Evolutionary conservation across 2,797 vertebrate genomes (phyloP), one percentile per base, ranked within the genome.

Genomic region (Muscicapa striata): DNA sequence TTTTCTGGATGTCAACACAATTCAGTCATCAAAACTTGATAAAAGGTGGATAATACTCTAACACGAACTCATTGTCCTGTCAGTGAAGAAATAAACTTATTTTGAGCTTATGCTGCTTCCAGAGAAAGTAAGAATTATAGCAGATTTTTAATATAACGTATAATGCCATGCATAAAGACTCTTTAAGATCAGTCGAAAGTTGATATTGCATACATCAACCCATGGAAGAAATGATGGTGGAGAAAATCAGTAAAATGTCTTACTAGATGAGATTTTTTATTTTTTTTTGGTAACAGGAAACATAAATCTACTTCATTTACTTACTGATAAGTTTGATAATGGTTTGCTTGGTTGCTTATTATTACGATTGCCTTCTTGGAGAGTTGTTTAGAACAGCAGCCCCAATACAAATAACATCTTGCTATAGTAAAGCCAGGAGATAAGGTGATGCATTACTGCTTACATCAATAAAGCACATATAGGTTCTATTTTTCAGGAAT

Each of bases 351-450:
- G 10, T 70, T 93, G 20, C 6, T 55, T 82, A 40, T 73, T 67
- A 26, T 90, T 79, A 59, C 32, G 8, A 66, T 63, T 43, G 10
- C 78, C 63, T 89, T 84, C 55, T 40, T 29, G 69, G 13, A 92
- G 41, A 24, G 40, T 81, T 89, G 91, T 81, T 85, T 94, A 82
- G 45, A 82, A 84, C 52, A 74, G 61, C 40, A 83, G 36, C 30
- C 49, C 26, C 64, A 62, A 15, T 32, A 15, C 57, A 94, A 97
- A 79, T 20, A 84, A 23, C 57, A 49, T 27, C 87, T 62, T 92
- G 10, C 52, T 84, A n/a, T 83, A 94, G 64, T 81, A 93, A 95
- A 92, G 59, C 51, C 66, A 90, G 59, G 51, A 89, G 54, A 95
- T 80, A 11, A 92, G 67, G 85, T 90, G 41, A 64, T 59, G 18